These are phyloP conservation scores for Podarcis siculus DNA, from an alignment of 2,797 vertebrate genomes.

Conservation along the genomic window DNA sequence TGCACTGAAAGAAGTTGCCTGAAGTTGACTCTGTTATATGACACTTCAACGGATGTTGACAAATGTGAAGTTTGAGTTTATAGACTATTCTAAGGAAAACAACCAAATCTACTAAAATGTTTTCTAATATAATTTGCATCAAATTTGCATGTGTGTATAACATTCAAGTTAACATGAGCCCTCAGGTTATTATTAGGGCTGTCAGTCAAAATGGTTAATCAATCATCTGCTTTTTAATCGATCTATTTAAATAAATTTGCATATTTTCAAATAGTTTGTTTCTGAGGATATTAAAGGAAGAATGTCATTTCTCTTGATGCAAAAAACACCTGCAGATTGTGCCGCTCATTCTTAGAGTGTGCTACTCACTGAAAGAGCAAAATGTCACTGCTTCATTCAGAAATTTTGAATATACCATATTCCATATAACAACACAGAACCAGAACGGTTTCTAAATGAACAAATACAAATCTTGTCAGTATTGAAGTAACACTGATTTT, in stretches of 20 bases:
- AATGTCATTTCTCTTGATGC: neutral
- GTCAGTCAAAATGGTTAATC: neutral
- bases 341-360: neutral
- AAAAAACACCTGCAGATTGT: neutral
- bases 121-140: conserved; percentile 17
- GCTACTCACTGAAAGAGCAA: neutral
- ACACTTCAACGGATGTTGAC: neutral
- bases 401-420: neutral
- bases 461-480: neutral
- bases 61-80: neutral
- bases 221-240: neutral
- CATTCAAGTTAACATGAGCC: neutral
- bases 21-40: neutral
- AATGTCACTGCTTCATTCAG: neutral
- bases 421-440: neutral
- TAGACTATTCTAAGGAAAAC: neutral
- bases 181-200: conserved; percentile 1
- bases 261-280: neutral
- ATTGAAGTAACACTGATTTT: neutral
- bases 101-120: neutral
- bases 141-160: conserved; percentile 6
- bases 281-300: neutral
- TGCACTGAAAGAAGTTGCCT: neutral
- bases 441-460: neutral
- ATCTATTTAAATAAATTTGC: neutral